Conservation (phyloP, 2,888 invertebrate genomes). For the Cylindroiulus punctatus region DNA sequence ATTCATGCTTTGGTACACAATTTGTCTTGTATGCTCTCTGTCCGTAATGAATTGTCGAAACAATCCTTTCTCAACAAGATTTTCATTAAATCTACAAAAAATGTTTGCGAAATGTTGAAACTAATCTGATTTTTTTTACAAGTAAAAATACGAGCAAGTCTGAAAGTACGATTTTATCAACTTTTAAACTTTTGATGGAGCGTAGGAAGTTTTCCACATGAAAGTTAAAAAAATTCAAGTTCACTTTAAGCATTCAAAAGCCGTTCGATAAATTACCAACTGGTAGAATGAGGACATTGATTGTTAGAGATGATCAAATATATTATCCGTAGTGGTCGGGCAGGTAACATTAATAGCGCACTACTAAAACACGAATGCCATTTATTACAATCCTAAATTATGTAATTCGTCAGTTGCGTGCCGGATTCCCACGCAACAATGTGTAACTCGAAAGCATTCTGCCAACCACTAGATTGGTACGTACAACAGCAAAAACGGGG, state of each 20-base stretch:
- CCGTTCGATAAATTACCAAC: not conserved
- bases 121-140: no score
- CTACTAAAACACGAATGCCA: not conserved
- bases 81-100: no score
- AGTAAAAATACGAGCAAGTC: no score
- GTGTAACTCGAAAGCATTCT: not conserved
- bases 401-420: slow-evolving; percentile 16
- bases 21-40: no score
- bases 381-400: slow-evolving; percentile 4
- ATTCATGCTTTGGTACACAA: no score
- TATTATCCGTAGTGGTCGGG: not conserved
- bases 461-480: not conserved
- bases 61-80: no score
- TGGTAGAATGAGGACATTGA: not conserved
- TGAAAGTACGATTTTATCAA: not conserved
- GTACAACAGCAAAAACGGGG: not conserved
- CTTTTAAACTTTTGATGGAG: not conserved
- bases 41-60: no score
- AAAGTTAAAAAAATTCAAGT: not conserved
- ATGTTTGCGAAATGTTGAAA: not conserved
- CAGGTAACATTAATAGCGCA: not conserved
- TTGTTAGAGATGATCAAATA: not conserved
- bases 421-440: not conserved
- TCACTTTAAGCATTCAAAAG: not conserved
- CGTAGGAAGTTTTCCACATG: not conserved